Conservation (phyloP, 2,888 invertebrate genomes). For the Campoplex nolae region DNA sequence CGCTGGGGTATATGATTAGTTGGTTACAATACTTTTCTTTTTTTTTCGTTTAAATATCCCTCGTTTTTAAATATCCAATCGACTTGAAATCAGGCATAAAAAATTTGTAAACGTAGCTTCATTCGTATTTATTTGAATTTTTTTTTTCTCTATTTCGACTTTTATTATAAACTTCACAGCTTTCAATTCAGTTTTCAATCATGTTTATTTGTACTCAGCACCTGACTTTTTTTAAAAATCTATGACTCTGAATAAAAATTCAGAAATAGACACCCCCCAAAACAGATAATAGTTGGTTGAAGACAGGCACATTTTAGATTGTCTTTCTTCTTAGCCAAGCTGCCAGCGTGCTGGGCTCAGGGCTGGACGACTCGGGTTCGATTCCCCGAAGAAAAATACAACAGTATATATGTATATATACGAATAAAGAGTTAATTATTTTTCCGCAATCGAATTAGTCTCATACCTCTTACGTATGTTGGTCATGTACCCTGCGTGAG, state of each 20-base stretch:
- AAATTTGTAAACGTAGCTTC: not conserved
- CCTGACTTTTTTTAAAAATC: not conserved
- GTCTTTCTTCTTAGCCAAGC: not conserved
- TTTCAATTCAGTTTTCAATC: not conserved
- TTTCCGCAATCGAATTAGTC: not conserved
- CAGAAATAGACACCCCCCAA: not conserved
- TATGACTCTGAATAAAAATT: not conserved
- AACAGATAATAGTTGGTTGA: not conserved
- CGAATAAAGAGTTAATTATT: not conserved
- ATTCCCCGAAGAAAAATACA: not conserved
- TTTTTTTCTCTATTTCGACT: not conserved
- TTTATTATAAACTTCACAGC: not conserved
- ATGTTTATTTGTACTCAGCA: not conserved
- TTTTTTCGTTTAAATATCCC: slow-evolving; percentile 32
- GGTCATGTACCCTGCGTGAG: not conserved
- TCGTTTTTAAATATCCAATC: not conserved
- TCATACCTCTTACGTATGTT: not conserved
- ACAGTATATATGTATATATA: too few relatives aligned
- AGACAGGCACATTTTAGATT: too few relatives aligned
- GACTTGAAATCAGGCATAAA: not conserved
- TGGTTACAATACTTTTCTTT: slow-evolving; percentile 56
- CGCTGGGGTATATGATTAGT: slow-evolving; percentile 64
- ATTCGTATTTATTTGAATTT: not conserved
- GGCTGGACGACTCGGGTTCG: not conserved
- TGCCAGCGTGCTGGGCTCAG: not conserved